A percentile compares a stretch with the other conserved stretches of the same genome.
Conservation (phyloP, 2,888 invertebrate genomes). For the Eremobia ochroleuca region DNA sequence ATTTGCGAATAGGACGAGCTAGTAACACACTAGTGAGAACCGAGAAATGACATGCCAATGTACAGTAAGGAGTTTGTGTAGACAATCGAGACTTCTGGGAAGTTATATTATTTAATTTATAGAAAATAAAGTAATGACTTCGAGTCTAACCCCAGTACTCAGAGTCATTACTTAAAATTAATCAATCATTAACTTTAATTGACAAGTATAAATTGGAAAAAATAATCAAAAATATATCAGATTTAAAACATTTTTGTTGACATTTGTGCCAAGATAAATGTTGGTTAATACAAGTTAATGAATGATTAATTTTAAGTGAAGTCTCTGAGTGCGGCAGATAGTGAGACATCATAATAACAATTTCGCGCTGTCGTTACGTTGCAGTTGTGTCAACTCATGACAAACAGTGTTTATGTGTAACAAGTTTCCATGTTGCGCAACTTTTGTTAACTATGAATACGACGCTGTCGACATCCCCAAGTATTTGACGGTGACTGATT, state of each 20-base stretch:
- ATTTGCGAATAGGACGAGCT: constrained; percentile 16
- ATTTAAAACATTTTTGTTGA: too few species aligned
- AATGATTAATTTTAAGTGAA: too few species aligned
- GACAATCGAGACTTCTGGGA: not conserved
- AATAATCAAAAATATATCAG: too few species aligned
- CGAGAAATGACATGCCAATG: constrained; percentile 36
- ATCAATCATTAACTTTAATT: too few species aligned
- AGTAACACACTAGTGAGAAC: constrained; percentile 41
- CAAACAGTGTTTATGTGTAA: not conserved
- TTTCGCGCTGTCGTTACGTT: not conserved
- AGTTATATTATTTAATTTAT: not conserved
- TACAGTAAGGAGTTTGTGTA: not conserved
- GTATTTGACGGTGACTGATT: too few species aligned
- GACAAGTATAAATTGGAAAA: too few species aligned
- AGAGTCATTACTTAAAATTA: too few species aligned
- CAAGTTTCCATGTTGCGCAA: not conserved
- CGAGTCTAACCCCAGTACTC: too few species aligned
- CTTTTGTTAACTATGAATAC: not conserved
- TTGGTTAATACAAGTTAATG: too few species aligned
- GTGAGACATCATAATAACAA: not conserved
- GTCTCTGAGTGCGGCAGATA: too few species aligned
- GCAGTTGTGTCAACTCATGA: too few species aligned
- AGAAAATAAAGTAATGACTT: not conserved
- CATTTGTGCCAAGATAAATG: too few species aligned
- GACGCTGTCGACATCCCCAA: not conserved